These are phyloP conservation scores for Grus americana DNA, from an alignment of 2,113 vertebrate species.

Conservation along the genomic window DNA sequence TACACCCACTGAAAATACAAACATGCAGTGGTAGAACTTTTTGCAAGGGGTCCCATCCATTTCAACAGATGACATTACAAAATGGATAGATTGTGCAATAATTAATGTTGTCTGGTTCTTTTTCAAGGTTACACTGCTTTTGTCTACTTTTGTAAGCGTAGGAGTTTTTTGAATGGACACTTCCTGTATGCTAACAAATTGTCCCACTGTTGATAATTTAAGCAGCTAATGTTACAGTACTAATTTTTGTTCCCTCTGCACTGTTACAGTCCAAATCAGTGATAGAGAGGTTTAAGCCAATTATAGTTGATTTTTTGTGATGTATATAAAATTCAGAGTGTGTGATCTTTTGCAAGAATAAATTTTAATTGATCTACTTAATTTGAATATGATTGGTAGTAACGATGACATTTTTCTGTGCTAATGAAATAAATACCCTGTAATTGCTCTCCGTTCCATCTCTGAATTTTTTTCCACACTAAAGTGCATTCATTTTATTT, in stretches of 20 bases:
- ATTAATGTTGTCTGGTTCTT: background rate
- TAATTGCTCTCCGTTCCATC: background rate
- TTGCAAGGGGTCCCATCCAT: background rate
- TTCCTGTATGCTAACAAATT: background rate
- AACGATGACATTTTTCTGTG: background rate
- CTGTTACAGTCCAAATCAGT: background rate
- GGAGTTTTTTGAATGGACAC: background rate
- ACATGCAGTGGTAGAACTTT: background rate
- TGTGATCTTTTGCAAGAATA: background rate
- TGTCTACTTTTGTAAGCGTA: background rate
- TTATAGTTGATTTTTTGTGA: background rate
- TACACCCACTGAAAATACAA: background rate
- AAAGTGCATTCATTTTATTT: constrained; percentile 31
- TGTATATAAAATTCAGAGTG: background rate
- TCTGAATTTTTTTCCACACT: background rate
- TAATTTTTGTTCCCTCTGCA: background rate
- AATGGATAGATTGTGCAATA: background rate
- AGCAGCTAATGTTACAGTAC: background rate
- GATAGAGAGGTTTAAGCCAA: background rate
- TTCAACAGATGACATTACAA: background rate
- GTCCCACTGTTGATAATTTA: background rate
- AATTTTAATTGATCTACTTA: background rate
- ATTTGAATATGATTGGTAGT: background rate
- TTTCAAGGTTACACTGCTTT: background rate
- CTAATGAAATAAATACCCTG: background rate